Percentiles rank a stretch among this genome's conserved stretches.
These are phyloP conservation scores for Drepana arcuata DNA, from an alignment of 1,140 invertebrate genomes.

Conservation along the genomic window DNA sequence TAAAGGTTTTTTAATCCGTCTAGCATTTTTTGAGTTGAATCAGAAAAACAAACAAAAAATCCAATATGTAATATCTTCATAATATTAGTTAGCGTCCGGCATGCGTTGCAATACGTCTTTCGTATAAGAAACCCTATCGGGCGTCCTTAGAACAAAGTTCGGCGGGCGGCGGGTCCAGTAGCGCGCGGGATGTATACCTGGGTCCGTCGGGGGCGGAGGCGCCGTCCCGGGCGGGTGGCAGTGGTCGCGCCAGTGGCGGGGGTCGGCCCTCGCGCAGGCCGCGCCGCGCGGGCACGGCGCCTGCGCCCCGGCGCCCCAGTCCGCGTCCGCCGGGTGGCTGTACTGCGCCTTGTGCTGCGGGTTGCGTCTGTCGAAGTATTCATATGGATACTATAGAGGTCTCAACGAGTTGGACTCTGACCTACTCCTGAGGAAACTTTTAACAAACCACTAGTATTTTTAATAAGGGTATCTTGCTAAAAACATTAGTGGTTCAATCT, in stretches of 20 bases:
- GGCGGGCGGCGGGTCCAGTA: too few species aligned
- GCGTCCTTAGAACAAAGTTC: neutral
- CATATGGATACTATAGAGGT: neutral
- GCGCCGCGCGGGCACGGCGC: conserved; percentile 37
- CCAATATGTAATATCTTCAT: too few species aligned
- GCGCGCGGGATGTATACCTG: too few species aligned
- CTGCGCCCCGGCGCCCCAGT: conserved; percentile 33
- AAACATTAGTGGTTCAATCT: neutral
- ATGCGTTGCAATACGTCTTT: too few species aligned
- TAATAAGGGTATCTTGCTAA: neutral
- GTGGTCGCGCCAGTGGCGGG: conserved; percentile 35
- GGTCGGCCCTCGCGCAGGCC: conserved; percentile 25
- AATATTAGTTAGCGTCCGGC: too few species aligned
- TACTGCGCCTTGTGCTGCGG: conserved; percentile 35
- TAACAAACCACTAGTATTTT: too few species aligned
- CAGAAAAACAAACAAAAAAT: too few species aligned
- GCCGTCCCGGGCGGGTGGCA: conserved; percentile 30
- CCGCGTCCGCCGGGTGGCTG: conserved; percentile 40
- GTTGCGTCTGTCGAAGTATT: conserved; percentile 26
- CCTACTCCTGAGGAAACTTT: too few species aligned
- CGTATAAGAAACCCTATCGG: too few species aligned
- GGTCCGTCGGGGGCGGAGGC: conserved; percentile 13
- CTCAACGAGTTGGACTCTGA: too few species aligned
- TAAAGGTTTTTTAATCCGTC: too few species aligned
- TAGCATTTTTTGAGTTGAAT: too few species aligned